Base-by-base conservation (phyloP, 2,113 vertebrate species). In the Colius striatus region DNA sequence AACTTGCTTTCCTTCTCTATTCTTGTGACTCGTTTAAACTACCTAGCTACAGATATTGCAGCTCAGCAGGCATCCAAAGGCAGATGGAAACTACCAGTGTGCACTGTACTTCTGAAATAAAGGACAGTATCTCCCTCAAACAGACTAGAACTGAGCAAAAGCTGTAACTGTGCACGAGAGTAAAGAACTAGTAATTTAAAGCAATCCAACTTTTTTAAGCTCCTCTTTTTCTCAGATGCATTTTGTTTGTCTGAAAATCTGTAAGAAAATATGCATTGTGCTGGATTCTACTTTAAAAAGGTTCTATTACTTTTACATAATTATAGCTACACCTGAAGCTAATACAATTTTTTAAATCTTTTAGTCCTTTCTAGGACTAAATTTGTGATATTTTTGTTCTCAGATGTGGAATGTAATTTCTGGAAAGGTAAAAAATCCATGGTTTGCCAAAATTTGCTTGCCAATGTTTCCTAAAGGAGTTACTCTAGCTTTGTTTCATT, bases 41-140 rank as follows among this genome's bases (percentile, higher is more conserved):
- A 75, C 61, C 34, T 67, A 38, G 48, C 84, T 92, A 65, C 76
- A 81, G 86, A 84, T 74, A 91, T 2, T 68, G 77, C 34, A 90
- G 60, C 80, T 92, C 83, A 92, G 91, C 84, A 97, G 86, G 80
- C 48, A 62, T 68, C 61, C 80, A 87, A 77, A 94, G 45, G 73
- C 65, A 84, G 65, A 86, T 84, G 68, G 80, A 93, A 89, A 67
- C 68, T 90, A 75, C 73, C 38, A 73, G 74, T 26, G 38, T 61
- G 65, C 60, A 20, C 55, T 55, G 73, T 30, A 60, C 48, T 82
- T 85, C n/a, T 72, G 34, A 92, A 93, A 94, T 73, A 80, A 80
- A 94, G 27, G 67, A 76, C 63, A 80, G 9, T 51, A 74, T 66
- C 43, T 74, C 17, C 43, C 54, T 93, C 57, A 82, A 77, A 85